phyloP scores from a whole-genome alignment of 2,888 invertebrate genomes.

The Aspidiotus rigidus region DNA sequence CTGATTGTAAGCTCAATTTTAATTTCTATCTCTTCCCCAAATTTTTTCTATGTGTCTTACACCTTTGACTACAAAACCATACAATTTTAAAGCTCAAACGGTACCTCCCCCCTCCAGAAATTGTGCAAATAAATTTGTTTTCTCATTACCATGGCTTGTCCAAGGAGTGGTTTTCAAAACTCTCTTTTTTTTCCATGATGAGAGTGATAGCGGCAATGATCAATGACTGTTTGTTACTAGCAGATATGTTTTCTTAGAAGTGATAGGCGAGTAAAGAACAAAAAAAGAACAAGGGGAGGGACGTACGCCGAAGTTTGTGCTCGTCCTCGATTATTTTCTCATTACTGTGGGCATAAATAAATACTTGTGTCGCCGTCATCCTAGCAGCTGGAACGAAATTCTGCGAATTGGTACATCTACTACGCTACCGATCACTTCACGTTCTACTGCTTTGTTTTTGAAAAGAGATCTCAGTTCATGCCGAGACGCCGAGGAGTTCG shows the following conservation, averaged over 20 bases:
- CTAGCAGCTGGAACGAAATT: not conserved
- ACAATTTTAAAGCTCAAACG: not conserved
- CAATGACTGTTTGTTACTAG: not conserved
- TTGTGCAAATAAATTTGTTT: not conserved
- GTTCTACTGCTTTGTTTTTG: not conserved
- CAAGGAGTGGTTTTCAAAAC: not conserved
- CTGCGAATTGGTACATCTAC: not conserved
- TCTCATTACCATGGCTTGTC: not conserved
- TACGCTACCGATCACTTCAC: not conserved
- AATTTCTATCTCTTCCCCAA: not conserved
- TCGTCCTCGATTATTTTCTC: not conserved
- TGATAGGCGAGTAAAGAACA: not conserved
- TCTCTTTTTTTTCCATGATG: not conserved
- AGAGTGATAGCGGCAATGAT: not conserved
- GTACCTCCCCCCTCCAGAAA: not conserved
- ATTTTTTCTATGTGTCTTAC: not conserved
- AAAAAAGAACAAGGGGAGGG: not conserved
- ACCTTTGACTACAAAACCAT: not conserved
- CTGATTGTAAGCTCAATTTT: not conserved
- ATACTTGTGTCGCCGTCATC: not conserved
- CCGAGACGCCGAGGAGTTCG: not conserved
- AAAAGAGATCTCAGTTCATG: not conserved
- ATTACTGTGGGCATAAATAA: slow-evolving; percentile 1
- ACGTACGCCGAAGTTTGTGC: not conserved
- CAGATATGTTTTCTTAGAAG: not conserved